These are phyloP conservation scores for Galaxias olidus DNA, from an alignment of 2,797 vertebrate genomes.

Conservation along the genomic window DNA sequence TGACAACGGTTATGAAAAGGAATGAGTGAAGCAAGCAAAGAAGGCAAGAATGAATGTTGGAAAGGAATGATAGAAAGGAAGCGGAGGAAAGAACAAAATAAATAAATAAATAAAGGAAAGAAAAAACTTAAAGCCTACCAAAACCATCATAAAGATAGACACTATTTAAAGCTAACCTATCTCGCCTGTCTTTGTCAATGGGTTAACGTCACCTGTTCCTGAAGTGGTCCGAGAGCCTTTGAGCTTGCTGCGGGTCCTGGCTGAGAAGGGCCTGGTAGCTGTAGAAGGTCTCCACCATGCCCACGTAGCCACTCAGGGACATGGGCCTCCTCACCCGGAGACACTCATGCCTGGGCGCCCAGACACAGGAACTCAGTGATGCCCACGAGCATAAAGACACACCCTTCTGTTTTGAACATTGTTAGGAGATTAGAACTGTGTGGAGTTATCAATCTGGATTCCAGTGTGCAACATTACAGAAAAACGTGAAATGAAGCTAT, in stretches of 20 bases:
- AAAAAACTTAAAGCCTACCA: neutral
- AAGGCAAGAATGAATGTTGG: neutral
- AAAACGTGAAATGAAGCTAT: too few species aligned
- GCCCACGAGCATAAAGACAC: neutral
- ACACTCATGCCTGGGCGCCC: conserved; percentile 56
- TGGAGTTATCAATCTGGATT: too few species aligned
- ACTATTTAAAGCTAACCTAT: neutral
- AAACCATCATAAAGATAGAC: neutral
- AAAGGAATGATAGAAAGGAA: neutral
- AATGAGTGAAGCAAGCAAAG: neutral
- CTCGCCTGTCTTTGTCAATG: too few species aligned
- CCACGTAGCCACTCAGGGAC: conserved; percentile 58
- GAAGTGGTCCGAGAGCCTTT: conserved; percentile 52
- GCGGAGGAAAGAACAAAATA: neutral
- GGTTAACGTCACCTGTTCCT: conserved; percentile 51
- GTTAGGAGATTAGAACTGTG: neutral
- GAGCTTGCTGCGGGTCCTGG: conserved; percentile 57
- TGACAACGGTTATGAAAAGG: conserved; percentile 45
- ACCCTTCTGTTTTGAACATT: neutral
- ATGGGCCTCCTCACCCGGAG: conserved; percentile 36
- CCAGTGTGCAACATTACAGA: too few species aligned
- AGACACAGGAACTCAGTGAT: neutral
- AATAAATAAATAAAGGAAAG: neutral
- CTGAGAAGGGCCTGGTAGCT: conserved; percentile 57
- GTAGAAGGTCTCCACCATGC: conserved; percentile 69